Evolutionary conservation across 2,888 invertebrate species (phyloP).

Genomic region (Folsomia candida): DNA sequence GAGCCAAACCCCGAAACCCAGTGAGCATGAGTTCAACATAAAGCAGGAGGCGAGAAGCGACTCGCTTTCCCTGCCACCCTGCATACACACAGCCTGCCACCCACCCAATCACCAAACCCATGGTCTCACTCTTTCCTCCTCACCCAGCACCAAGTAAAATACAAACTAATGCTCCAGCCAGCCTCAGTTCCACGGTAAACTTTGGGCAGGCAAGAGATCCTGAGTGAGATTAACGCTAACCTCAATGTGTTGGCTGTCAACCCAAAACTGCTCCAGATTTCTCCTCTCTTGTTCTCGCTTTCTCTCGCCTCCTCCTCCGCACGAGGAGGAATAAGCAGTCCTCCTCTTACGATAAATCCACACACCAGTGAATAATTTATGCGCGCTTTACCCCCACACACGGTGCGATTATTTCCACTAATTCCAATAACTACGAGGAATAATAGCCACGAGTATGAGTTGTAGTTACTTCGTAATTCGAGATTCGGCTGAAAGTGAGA

Average conservation of each 20-base stretch:
- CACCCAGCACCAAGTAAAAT: constrained; percentile 1
- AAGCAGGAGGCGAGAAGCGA: too few species aligned
- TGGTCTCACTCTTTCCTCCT: neutral
- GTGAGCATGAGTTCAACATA: neutral
- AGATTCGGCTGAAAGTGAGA: too few species aligned
- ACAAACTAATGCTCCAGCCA: neutral
- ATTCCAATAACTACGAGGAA: too few species aligned
- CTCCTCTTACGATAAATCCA: neutral
- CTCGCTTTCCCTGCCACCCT: neutral
- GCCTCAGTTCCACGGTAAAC: constrained; percentile 43
- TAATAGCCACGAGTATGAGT: too few species aligned
- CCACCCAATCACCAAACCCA: neutral
- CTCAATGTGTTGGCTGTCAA: constrained; percentile 17
- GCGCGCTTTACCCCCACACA: neutral
- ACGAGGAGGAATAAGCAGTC: neutral
- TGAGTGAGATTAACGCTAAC: constrained; percentile 23
- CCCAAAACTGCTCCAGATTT: neutral
- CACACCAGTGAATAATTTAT: neutral
- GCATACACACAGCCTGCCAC: neutral
- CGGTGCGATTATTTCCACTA: too few species aligned
- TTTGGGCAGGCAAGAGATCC: constrained; percentile 40
- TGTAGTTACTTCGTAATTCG: too few species aligned
- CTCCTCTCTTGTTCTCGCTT: neutral
- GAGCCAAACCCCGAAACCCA: neutral
- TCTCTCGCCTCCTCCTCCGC: neutral